These are phyloP conservation scores for Chaetodon trifascialis DNA, from an alignment of 2,113 vertebrate species.

Conservation along the genomic window DNA sequence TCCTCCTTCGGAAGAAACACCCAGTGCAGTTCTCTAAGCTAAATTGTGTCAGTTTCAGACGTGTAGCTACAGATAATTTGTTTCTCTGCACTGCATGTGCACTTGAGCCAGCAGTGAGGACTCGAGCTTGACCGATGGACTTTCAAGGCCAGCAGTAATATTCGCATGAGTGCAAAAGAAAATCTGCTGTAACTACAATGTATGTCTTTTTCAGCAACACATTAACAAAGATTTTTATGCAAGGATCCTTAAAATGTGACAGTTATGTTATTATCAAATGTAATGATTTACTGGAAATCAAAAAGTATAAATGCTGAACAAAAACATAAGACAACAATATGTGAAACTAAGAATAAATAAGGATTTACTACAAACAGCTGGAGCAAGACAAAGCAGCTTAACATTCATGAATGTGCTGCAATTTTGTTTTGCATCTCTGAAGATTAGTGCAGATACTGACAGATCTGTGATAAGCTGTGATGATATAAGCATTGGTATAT, in stretches of 20 bases:
- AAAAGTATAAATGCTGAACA: neutral
- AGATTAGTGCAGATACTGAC: neutral
- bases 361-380: neutral
- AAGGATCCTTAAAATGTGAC: neutral
- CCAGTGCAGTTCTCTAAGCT: neutral
- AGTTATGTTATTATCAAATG: neutral
- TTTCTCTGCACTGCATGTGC: neutral
- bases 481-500: neutral
- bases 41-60: neutral
- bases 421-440: neutral
- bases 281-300: neutral
- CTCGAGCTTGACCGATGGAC: neutral
- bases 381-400: neutral
- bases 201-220: neutral
- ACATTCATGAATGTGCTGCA: neutral
- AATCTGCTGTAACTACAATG: neutral
- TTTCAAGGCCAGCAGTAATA: neutral
- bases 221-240: neutral
- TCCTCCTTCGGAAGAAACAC: neutral
- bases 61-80: neutral
- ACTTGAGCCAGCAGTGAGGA: neutral
- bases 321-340: neutral
- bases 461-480: constrained; percentile 2
- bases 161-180: neutral
- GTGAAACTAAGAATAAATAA: neutral